A percentile compares a stretch with the other conserved stretches of the same genome.
These are phyloP conservation scores for Aphyosemion australe DNA, from an alignment of 2,113 vertebrate genomes.

Conservation along the genomic window DNA sequence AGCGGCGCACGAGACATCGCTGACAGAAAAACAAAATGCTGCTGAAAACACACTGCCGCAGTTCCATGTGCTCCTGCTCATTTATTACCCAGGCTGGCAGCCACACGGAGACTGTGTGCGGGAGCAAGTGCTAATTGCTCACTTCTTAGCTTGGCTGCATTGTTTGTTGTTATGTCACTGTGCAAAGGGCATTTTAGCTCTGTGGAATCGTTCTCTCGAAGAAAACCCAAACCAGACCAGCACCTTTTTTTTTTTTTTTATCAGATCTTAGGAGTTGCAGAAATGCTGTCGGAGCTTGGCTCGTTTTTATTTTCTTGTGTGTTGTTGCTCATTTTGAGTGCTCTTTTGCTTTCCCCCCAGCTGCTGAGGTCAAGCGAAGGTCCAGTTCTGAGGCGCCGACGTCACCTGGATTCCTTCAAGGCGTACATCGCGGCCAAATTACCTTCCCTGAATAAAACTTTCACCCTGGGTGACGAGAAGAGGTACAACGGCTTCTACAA, in stretches of 20 bases:
- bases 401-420: slow-evolving; percentile 85
- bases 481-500: slow-evolving; percentile 93
- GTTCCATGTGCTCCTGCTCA: slow-evolving; percentile 51
- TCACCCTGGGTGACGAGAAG: slow-evolving; percentile 93
- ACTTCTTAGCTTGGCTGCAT: slow-evolving; percentile 52
- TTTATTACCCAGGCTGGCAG: slow-evolving; percentile 64
- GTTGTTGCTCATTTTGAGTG: background rate
- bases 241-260: slow-evolving; percentile 8
- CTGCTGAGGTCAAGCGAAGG: slow-evolving; percentile 84
- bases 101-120: slow-evolving; percentile 60
- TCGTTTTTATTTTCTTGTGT: too few species aligned
- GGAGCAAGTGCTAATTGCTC: slow-evolving; percentile 67
- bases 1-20: slow-evolving; percentile 55
- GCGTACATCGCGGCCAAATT: slow-evolving; percentile 94
- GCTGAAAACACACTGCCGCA: slow-evolving; percentile 60
- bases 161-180: slow-evolving; percentile 56
- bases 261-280: background rate
- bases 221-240: slow-evolving; percentile 12
- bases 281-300: background rate
- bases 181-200: slow-evolving; percentile 57
- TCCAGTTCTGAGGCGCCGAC: slow-evolving; percentile 76
- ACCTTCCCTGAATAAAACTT: slow-evolving; percentile 85
- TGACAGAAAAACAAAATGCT: slow-evolving; percentile 69
- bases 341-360: slow-evolving; percentile 64
- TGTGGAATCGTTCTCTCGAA: slow-evolving; percentile 30